Evolutionary conservation across 2,888 invertebrate genomes (phyloP).

Genomic region (Lasioglossum calceatum): DNA sequence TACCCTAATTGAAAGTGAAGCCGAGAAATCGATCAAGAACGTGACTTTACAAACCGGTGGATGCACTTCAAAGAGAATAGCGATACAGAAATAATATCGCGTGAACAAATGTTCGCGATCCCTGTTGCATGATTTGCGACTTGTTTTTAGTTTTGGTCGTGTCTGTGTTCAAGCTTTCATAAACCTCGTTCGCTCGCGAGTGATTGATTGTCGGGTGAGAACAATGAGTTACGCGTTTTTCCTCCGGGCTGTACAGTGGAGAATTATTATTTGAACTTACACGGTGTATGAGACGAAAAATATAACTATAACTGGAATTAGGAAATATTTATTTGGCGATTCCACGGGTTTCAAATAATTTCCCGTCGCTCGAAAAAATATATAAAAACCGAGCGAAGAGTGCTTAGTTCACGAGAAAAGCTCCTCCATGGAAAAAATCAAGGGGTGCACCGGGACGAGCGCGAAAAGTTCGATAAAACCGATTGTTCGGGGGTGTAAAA

Average conservation of each 20-base stretch:
- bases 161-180: background rate
- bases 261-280: background rate
- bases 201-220: background rate
- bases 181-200: background rate
- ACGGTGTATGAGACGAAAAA: too few relatives aligned
- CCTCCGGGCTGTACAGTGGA: background rate
- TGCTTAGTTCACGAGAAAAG: background rate
- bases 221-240: background rate
- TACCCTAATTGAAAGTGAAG: background rate
- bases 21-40: background rate
- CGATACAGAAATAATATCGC: background rate
- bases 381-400: background rate
- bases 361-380: background rate
- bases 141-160: background rate
- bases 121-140: background rate
- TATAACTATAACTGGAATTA: background rate
- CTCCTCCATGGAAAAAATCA: background rate
- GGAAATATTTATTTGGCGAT: background rate
- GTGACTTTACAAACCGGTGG: background rate
- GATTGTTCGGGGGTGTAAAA: constrained; percentile 2
- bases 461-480: background rate
- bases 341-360: background rate
- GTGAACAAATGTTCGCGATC: background rate
- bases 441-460: background rate
- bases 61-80: background rate